Percentiles rank a stretch among this genome's conserved stretches.
Conservation (phyloP, 2,797 vertebrate genomes). For the Rhinogobio ventralis region DNA sequence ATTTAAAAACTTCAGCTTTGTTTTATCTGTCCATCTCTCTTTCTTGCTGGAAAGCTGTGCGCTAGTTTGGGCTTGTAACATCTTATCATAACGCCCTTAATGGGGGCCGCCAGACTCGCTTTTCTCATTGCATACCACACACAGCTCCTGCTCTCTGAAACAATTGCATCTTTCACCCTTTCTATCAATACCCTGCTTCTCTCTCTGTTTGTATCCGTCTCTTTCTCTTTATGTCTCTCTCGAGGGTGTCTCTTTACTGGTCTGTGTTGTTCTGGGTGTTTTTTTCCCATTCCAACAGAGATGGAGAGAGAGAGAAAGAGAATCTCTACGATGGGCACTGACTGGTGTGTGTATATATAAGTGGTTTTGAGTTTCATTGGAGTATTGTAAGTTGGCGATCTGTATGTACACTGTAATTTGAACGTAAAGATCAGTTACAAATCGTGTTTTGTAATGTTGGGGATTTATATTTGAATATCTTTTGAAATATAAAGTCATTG, state of each 20-base stretch:
- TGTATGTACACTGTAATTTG: constrained; percentile 68
- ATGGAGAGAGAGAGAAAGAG: constrained; percentile 63
- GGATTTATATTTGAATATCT: constrained; percentile 70
- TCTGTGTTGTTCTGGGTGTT: constrained; percentile 57
- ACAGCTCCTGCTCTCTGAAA: constrained; percentile 41
- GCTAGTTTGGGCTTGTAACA: constrained; percentile 37
- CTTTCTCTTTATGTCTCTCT: constrained; percentile 50
- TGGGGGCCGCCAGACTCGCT: constrained; percentile 21
- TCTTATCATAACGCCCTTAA: constrained; percentile 40
- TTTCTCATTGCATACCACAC: constrained; percentile 28
- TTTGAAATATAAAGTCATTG: constrained; percentile 54
- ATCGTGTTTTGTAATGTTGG: constrained; percentile 68
- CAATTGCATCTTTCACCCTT: constrained; percentile 33
- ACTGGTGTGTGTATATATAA: constrained; percentile 69
- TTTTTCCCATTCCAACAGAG: constrained; percentile 35
- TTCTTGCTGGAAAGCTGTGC: constrained; percentile 73
- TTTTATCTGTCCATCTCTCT: constrained; percentile 77
- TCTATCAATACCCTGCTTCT: constrained; percentile 50
- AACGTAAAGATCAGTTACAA: constrained; percentile 69
- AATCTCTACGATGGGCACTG: constrained; percentile 57
- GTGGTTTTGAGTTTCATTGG: constrained; percentile 54
- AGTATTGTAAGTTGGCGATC: constrained; percentile 61
- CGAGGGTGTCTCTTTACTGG: constrained; percentile 64
- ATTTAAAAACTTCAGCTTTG: constrained; percentile 69
- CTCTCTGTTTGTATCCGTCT: constrained; percentile 51